Evolutionary conservation across 2,797 vertebrate genomes (phyloP), one percentile per base, ranked within the genome.

Genomic region (Pygocentrus nattereri): DNA sequence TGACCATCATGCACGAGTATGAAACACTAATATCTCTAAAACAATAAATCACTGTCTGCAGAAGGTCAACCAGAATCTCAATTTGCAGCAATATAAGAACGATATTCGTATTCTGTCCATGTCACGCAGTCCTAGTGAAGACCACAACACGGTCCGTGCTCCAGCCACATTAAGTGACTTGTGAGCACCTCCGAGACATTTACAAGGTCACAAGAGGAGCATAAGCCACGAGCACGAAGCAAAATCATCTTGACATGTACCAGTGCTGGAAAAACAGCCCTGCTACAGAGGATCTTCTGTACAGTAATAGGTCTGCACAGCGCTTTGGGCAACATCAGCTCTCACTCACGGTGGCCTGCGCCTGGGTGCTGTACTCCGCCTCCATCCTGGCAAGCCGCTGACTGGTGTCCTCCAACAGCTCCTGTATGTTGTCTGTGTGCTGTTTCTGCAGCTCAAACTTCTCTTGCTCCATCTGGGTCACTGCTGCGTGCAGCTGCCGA

Each of bases 391-490:
- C 90, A 87, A 99, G 94, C 5, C 96, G 91, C 3, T 85, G 13
- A 31, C 96, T 98, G 84, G 97, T 98, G 83, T 97, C 95, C 75
- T 97, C 93, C 68, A 99, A 92, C 87, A 99, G 88, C 21, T 97
- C 93, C 88, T 98, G 96, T 87, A 98, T 97, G 34, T 93, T 85
- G 65, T 95, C 95, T 0, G 95, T 97, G 91, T 98, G 97, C 81
- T 92, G 96, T 92, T 95, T 97, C 86, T 93, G 96, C 85, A 98
- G 84, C 10, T 93, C 93, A 86, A 97, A 95, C 90, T 98, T 99
- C 85, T 98, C 96, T 90, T 96, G 97, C 87, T 99, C 98, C 94
- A 97, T 95, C 85, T 96, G 94, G 0, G 97, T 91, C 69, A 96
- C 88, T 0, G 95, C 90, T 8, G 83, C 92, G 70, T 98, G 96